These are phyloP conservation scores for Drosophila atripex DNA, from an alignment of 2,888 invertebrate genomes.

Conservation along the genomic window DNA sequence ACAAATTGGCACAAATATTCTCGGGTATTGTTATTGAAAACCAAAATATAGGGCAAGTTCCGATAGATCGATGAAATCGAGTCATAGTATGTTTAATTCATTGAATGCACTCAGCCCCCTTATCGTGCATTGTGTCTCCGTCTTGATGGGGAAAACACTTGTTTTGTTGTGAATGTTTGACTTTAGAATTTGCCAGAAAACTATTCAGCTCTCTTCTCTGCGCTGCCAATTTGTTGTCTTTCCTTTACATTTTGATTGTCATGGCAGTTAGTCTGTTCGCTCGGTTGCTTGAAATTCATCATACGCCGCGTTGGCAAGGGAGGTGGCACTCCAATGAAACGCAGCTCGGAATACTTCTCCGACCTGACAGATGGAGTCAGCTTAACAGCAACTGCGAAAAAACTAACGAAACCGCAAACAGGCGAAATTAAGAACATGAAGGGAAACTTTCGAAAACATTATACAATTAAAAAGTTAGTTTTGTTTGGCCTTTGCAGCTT, in stretches of 20 bases:
- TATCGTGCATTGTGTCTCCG: constrained; percentile 11
- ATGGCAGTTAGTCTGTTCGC: constrained; percentile 27
- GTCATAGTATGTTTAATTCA: constrained; percentile 38
- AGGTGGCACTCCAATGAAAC: constrained; percentile 12
- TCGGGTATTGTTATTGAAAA: neutral
- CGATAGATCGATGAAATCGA: constrained; percentile 18
- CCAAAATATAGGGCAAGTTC: neutral
- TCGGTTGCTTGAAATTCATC: constrained; percentile 54
- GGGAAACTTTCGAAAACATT: constrained; percentile 65
- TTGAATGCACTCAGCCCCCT: constrained; percentile 20
- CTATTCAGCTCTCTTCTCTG: constrained; percentile 11
- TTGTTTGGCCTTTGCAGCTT: constrained; percentile 34
- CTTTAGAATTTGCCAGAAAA: constrained; percentile 40
- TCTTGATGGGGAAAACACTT: constrained; percentile 12
- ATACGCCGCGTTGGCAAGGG: constrained; percentile 51
- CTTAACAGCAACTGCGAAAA: constrained; percentile 37
- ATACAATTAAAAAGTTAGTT: constrained; percentile 73
- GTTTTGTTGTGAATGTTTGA: constrained; percentile 36
- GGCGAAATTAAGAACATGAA: constrained; percentile 48
- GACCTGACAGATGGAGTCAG: constrained; percentile 32
- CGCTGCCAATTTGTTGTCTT: neutral
- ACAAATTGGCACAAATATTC: neutral
- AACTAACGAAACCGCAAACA: constrained; percentile 41
- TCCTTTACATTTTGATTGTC: constrained; percentile 29
- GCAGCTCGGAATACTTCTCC: constrained; percentile 21